Base-by-base conservation (phyloP, 2,797 vertebrate species). In the Clamator glandarius region DNA sequence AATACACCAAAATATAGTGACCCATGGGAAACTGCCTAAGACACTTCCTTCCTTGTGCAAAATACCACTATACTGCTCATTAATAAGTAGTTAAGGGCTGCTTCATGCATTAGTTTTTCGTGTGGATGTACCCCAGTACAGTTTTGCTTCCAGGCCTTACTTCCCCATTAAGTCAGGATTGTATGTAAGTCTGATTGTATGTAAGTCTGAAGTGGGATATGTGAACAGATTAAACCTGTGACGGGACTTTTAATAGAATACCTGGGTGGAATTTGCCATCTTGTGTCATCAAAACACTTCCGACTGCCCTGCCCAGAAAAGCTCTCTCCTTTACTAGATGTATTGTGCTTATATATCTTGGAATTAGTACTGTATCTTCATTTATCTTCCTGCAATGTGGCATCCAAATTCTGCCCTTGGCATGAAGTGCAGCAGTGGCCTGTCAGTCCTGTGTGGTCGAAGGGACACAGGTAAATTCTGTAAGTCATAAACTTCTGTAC, bases 241-340 rank as follows among this genome's bases (percentile, higher is more conserved):
- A 66, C 85, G 11, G 44, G 57, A 72, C 55, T 35, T 85, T 85
- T 66, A 55, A 5, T 5, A 66, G 19, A 54, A 44, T 51, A 83
- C 7, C 36, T 87, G 14, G 26, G 11, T 74, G 46, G 39, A 84
- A 62, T 91, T 87, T 87, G 87, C 64, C 50, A 78, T 70, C 58
- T 80, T 86, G 81, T 72, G 9, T 77, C n/a, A 62, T 62, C 39
- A 85, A 25, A 77, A 74, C 64, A 58, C 17, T 69, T 68, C 59
- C 68, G 81, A 61, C 26, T 94, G 54, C 76, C 50, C 48, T 83
- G 69, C 42, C 42, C 28, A 77, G 78, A 85, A 69, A 50, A 68
- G n/a, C 78, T 64, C 0, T 83, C 46, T 92, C 46, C 54, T 69
- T 83, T 91, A 36, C 64, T 85, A 20, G 51, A n/a, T 51, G 41